phyloP scores from a whole-genome alignment of 2,888 invertebrate genomes.

The Quadriops clusia region DNA sequence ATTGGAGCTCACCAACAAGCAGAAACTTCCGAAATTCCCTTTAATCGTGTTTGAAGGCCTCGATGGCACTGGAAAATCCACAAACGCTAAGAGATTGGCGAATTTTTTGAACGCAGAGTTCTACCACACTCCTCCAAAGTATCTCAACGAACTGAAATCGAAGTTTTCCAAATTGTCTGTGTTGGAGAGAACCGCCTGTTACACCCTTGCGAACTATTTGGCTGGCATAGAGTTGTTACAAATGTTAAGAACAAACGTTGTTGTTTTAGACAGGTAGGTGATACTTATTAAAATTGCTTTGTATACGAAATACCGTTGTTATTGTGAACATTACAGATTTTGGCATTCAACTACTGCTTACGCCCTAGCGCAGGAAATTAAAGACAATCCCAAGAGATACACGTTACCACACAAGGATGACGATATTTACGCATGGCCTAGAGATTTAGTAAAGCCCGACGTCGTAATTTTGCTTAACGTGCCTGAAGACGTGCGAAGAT shows the following conservation, averaged over 20 bases:
- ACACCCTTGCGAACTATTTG: conserved; percentile 38
- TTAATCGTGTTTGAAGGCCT: conserved; percentile 39
- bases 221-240: conserved; percentile 32
- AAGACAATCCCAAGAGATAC: conserved; percentile 20
- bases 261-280: conserved; percentile 36
- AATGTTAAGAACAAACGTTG: conserved; percentile 27
- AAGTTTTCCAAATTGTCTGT: conserved; percentile 29
- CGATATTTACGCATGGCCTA: conserved; percentile 34
- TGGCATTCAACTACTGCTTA: conserved; percentile 40
- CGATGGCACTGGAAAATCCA: conserved; percentile 39
- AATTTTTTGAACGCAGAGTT: conserved; percentile 26
- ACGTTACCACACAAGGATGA: conserved; percentile 26
- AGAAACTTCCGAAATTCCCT: no score
- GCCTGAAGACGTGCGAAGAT: conserved; percentile 30
- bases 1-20: conserved; percentile 17
- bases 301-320: neutral
- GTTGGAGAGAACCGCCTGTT: conserved; percentile 33
- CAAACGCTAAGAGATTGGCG: conserved; percentile 29
- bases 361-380: conserved; percentile 31
- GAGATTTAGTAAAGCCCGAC: conserved; percentile 36
- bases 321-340: conserved; percentile 24
- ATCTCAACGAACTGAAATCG: conserved; percentile 27
- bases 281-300: conserved; percentile 1
- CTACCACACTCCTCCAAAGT: conserved; percentile 34
- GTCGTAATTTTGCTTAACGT: conserved; percentile 34